A percentile compares a stretch with the other conserved stretches of the same genome.
phyloP scores from a whole-genome alignment of 2,888 invertebrate species.

The Cerastoderma edule region DNA sequence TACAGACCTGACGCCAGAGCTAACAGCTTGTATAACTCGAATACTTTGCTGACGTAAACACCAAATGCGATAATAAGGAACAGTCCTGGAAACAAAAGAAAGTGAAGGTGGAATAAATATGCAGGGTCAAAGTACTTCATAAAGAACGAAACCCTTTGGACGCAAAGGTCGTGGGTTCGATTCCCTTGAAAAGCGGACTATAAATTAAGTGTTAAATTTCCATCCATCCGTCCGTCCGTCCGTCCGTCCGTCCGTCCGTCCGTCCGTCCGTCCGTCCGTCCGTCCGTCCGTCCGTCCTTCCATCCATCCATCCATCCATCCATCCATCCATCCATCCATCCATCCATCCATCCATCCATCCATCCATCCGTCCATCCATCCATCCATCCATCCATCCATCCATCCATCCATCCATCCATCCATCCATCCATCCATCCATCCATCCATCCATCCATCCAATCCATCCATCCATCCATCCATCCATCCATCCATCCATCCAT shows the following conservation, averaged over 20 bases:
- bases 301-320: constrained; percentile 1
- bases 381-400: constrained; percentile 1
- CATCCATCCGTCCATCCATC: not conserved
- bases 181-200: no score
- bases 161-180: no score
- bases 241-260: not conserved
- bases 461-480: constrained; percentile 1
- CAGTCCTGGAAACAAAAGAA: constrained; percentile 29
- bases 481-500: constrained; percentile 1
- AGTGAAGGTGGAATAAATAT: no score
- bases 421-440: constrained; percentile 1
- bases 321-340: constrained; percentile 1
- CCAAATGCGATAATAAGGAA: constrained; percentile 26
- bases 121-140: no score
- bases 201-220: no score
- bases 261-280: not conserved
- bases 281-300: not conserved
- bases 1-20: no score
- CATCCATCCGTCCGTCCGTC: not conserved
- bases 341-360: constrained; percentile 1
- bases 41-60: constrained; percentile 3
- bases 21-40: not conserved
- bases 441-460: constrained; percentile 1
- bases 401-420: constrained; percentile 1
- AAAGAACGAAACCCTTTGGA: no score